Evolutionary conservation across 2,113 vertebrate genomes (phyloP).

Genomic region (Trichomycterus rosablanca): DNA sequence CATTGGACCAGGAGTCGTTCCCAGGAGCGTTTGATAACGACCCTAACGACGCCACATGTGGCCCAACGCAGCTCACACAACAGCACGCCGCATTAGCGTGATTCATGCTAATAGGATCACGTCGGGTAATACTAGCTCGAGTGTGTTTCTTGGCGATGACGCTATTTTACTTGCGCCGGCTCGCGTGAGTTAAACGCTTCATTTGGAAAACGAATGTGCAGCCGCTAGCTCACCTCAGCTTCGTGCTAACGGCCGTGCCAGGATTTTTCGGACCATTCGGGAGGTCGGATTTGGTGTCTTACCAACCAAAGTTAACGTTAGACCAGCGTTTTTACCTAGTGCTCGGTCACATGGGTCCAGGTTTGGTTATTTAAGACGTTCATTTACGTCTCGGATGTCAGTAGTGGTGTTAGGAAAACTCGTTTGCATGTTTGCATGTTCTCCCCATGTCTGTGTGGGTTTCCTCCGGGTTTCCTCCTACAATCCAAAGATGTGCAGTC

Average conservation of each 20-base stretch:
- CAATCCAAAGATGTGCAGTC: no score
- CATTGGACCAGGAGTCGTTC: constrained; percentile 43
- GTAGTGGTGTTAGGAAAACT: no score
- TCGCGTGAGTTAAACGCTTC: constrained; percentile 28
- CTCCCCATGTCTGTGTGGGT: no score
- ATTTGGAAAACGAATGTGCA: constrained; percentile 29
- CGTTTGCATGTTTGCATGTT: no score
- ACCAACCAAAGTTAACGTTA: no score
- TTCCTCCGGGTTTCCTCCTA: no score
- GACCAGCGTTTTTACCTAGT: no score
- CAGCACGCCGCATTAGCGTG: constrained; percentile 30
- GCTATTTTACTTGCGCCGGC: constrained; percentile 36
- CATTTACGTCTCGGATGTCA: no score
- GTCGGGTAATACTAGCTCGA: constrained; percentile 23
- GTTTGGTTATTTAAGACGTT: no score
- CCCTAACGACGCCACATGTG: constrained; percentile 10
- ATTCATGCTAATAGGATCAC: constrained; percentile 40
- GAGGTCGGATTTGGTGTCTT: no score
- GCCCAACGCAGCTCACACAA: constrained; percentile 8
- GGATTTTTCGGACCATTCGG: no score
- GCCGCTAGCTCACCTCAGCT: constrained; percentile 6
- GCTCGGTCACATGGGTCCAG: no score
- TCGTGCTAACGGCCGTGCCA: constrained; percentile 14
- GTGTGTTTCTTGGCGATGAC: constrained; percentile 35
- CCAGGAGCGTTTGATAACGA: constrained; percentile 51